A percentile compares a stretch with the other conserved stretches of the same genome.
Evolutionary conservation across 2,113 vertebrate genomes (phyloP).

Genomic region (Nannobrachium achirus): DNA sequence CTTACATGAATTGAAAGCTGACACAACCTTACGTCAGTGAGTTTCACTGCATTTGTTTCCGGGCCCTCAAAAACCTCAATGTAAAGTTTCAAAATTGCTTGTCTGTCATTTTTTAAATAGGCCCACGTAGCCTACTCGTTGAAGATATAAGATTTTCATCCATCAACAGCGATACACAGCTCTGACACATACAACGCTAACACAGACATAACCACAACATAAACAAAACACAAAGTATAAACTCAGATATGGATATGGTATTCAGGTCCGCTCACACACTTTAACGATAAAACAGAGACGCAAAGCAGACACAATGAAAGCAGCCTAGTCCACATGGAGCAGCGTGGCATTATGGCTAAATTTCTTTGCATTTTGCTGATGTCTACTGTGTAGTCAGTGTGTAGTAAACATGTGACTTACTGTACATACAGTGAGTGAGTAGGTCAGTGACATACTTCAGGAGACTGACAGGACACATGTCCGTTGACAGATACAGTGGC

Average conservation of each 20-base stretch:
- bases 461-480: too few relatives aligned
- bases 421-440: too few relatives aligned
- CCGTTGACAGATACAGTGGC: too few relatives aligned
- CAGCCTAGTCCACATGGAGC: too few relatives aligned
- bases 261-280: conserved; percentile 1
- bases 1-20: neutral
- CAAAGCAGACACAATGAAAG: neutral
- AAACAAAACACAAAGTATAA: conserved; percentile 19
- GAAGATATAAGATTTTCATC: neutral
- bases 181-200: conserved; percentile 28
- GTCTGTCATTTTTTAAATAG: neutral
- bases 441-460: too few relatives aligned
- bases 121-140: neutral
- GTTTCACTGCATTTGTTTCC: neutral
- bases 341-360: too few relatives aligned
- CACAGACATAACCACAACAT: conserved; percentile 36
- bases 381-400: too few relatives aligned
- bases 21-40: neutral
- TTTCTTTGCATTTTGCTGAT: too few relatives aligned
- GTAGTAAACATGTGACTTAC: too few relatives aligned
- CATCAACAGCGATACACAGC: neutral
- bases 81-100: neutral
- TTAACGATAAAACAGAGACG: conserved; percentile 10
- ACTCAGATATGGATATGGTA: conserved; percentile 39
- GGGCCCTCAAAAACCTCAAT: neutral